Conservation (phyloP, 2,113 vertebrate species). For the Esox niger region DNA sequence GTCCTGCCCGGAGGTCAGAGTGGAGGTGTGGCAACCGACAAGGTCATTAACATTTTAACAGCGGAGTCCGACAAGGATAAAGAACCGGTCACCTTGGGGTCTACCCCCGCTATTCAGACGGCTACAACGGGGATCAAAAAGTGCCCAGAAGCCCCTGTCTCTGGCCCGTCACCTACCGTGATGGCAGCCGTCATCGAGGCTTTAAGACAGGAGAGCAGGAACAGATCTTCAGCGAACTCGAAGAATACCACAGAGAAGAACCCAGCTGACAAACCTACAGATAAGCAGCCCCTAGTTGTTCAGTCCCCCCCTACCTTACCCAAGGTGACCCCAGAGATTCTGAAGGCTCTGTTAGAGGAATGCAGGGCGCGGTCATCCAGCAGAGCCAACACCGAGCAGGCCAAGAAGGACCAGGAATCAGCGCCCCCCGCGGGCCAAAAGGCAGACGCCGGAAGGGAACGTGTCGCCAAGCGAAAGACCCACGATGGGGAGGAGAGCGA, state of each 20-base stretch:
- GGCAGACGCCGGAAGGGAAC: background rate
- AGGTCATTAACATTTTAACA: background rate
- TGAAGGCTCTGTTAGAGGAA: conserved; percentile 40
- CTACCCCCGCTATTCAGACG: background rate
- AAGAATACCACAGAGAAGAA: background rate
- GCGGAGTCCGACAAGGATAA: background rate
- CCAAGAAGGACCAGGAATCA: background rate
- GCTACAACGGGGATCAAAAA: background rate
- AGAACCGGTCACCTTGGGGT: background rate
- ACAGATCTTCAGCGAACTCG: background rate
- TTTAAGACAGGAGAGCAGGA: background rate
- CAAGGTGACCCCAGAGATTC: conserved; percentile 49
- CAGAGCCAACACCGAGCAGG: background rate
- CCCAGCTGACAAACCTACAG: background rate
- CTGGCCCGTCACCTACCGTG: background rate
- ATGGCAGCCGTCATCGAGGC: background rate
- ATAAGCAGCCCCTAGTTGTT: background rate
- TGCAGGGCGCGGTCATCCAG: conserved; percentile 21
- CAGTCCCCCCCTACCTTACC: conserved; percentile 3
- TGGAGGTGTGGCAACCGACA: background rate
- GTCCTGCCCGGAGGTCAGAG: background rate
- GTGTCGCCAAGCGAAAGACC: conserved; percentile 40
- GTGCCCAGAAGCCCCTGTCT: background rate
- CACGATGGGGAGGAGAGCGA: background rate
- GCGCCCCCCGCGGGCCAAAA: background rate